Percentiles rank a stretch among this genome's conserved stretches.
phyloP scores from a whole-genome alignment of 2,888 invertebrate genomes.

The Erebia ligea region DNA sequence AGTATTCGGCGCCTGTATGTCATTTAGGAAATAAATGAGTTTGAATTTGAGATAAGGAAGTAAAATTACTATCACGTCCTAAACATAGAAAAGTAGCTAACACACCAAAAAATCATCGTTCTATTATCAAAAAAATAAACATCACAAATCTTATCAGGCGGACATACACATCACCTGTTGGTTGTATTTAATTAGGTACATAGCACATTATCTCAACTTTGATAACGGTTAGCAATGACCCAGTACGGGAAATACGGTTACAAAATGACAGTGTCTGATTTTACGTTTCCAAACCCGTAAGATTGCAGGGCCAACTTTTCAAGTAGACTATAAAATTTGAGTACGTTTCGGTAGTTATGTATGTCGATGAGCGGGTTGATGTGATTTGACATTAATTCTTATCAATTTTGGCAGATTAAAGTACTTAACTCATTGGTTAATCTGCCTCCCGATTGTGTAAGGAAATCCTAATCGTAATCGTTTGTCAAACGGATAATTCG shows the following conservation, averaged over 20 bases:
- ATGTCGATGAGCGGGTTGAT: neutral
- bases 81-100: too few relatives aligned
- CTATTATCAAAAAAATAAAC: neutral
- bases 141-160: neutral
- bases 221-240: conserved; percentile 46
- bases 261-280: conserved; percentile 13
- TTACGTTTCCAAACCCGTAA: neutral
- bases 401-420: too few relatives aligned
- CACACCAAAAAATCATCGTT: neutral
- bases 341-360: too few relatives aligned
- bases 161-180: conserved; percentile 28
- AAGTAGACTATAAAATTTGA: neutral
- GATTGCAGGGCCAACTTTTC: neutral
- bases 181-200: conserved; percentile 43
- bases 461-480: too few relatives aligned
- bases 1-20: too few relatives aligned
- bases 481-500: too few relatives aligned
- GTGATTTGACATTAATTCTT: neutral
- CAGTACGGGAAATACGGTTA: conserved; percentile 38
- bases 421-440: too few relatives aligned
- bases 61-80: too few relatives aligned
- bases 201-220: conserved; percentile 37
- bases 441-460: too few relatives aligned
- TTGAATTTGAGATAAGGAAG: too few relatives aligned
- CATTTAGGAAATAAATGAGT: too few relatives aligned